A percentile compares a stretch with the other conserved stretches of the same genome.
Evolutionary conservation across 2,797 vertebrate species (phyloP).

Genomic region (Aphelocoma californica): DNA sequence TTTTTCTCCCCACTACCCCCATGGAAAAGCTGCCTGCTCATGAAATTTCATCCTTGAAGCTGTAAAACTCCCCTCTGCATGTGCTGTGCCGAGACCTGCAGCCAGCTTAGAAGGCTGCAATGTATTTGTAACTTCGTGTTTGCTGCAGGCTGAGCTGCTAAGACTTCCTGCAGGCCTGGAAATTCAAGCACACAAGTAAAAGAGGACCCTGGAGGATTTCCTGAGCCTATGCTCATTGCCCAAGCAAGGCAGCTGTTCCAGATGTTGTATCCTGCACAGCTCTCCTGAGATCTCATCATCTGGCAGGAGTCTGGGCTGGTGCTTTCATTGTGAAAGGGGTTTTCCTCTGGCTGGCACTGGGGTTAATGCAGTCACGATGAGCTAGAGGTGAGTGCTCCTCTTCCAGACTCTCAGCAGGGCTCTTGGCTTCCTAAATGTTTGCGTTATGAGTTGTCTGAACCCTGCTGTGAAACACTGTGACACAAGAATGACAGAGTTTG

Average conservation of each 20-base stretch:
- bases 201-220: background rate
- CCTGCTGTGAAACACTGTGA: background rate
- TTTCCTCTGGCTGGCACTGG: accelerated
- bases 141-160: background rate
- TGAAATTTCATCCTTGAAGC: background rate
- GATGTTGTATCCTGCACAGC: background rate
- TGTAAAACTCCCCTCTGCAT: accelerated
- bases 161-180: background rate
- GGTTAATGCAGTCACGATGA: background rate
- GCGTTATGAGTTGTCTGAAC: background rate
- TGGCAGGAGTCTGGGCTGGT: background rate
- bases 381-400: background rate
- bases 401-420: background rate
- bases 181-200: background rate
- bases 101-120: background rate
- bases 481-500: background rate
- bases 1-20: background rate
- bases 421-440: accelerated
- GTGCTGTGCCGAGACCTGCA: background rate
- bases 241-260: background rate
- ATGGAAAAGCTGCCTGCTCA: background rate
- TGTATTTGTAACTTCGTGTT: background rate
- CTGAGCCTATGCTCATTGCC: background rate
- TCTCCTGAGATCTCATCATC: background rate
- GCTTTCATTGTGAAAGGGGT: background rate